phyloP scores from a whole-genome alignment of 2,888 invertebrate genomes.

The Drosophila nigritarsus region DNA sequence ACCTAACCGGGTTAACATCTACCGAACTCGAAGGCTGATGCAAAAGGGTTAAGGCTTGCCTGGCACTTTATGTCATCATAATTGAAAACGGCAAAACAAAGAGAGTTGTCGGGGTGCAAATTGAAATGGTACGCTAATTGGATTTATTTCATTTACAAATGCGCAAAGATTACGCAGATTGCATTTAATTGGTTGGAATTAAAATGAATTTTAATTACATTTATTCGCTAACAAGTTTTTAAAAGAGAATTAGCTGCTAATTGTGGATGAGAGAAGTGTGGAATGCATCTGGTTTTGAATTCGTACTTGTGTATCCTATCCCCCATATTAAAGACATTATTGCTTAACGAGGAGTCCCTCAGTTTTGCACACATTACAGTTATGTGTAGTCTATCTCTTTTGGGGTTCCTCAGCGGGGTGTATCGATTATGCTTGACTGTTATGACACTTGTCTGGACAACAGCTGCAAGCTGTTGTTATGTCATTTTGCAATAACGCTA shows the following conservation, averaged over 20 bases:
- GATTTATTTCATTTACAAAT: slow-evolving; percentile 1
- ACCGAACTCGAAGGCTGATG: neutral
- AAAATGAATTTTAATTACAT: neutral
- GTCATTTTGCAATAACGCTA: slow-evolving; percentile 10
- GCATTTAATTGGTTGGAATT: slow-evolving; percentile 2
- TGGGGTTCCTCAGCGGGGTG: neutral
- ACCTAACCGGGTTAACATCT: slow-evolving; percentile 30
- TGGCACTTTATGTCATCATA: neutral
- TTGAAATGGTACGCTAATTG: slow-evolving; percentile 2
- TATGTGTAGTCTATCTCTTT: neutral
- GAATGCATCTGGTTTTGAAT: neutral
- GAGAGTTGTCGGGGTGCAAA: neutral
- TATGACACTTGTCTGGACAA: neutral
- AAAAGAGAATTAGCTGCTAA: neutral
- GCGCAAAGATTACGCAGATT: slow-evolving; percentile 3
- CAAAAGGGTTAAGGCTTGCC: slow-evolving; percentile 1
- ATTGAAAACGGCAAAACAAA: slow-evolving; percentile 11
- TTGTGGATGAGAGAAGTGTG: neutral
- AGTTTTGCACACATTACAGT: neutral
- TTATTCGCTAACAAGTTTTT: neutral
- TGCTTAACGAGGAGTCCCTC: neutral
- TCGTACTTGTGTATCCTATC: neutral
- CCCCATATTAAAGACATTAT: neutral
- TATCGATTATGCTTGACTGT: slow-evolving; percentile 4
- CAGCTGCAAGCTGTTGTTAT: neutral